phyloP scores from a whole-genome alignment of 2,113 vertebrate species.

The Casuarius casuarius region DNA sequence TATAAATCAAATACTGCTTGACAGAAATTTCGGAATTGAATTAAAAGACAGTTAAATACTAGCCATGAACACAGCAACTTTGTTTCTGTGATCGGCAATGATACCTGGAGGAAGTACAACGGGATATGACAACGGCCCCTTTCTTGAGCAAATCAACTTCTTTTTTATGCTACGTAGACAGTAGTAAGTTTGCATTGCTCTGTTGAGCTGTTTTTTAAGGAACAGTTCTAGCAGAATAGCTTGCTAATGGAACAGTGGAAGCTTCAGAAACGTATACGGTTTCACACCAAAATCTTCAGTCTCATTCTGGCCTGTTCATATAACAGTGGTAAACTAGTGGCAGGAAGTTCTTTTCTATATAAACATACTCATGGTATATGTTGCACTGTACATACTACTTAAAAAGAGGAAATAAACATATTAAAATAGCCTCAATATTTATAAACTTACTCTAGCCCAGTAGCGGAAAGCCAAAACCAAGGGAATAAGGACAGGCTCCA shows the following conservation, averaged over 20 bases:
- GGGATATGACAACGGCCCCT: neutral
- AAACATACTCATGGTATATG: neutral
- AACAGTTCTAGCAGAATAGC: neutral
- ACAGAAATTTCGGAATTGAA: neutral
- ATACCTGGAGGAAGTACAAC: neutral
- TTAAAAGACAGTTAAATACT: neutral
- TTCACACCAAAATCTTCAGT: neutral
- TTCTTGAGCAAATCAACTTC: neutral
- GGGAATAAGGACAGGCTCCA: slow-evolving; percentile 91
- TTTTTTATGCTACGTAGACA: neutral
- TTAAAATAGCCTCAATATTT: neutral
- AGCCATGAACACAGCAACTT: neutral
- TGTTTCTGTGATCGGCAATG: neutral
- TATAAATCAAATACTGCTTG: neutral
- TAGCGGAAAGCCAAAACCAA: slow-evolving; percentile 96
- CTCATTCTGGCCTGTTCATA: neutral
- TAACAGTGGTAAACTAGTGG: neutral
- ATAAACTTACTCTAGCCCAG: slow-evolving; percentile 91
- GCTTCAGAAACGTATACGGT: neutral
- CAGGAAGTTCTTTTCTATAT: neutral
- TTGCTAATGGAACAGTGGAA: neutral
- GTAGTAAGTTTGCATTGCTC: neutral
- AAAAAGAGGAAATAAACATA: neutral
- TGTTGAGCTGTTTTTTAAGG: neutral
- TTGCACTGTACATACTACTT: neutral